Percentiles rank a stretch among this genome's conserved stretches.
Conservation (phyloP, 2,113 vertebrate genomes). For the Perca fluviatilis region DNA sequence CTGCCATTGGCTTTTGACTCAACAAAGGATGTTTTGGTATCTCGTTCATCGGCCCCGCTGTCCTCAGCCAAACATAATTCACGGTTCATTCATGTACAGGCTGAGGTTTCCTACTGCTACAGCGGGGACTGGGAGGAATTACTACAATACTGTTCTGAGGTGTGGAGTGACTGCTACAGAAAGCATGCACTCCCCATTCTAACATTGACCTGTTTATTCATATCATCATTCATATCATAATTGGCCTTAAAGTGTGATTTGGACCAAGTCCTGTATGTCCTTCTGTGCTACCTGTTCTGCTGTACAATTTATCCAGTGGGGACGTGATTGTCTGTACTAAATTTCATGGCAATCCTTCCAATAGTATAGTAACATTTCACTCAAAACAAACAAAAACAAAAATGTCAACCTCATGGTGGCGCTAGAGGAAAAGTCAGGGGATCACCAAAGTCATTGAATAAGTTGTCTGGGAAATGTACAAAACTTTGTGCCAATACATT, state of each 20-base stretch:
- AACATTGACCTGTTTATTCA: constrained; percentile 14
- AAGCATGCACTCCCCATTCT: constrained; percentile 22
- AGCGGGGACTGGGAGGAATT: constrained; percentile 26
- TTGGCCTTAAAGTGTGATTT: neutral
- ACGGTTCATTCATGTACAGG: constrained; percentile 66
- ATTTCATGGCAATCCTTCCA: neutral
- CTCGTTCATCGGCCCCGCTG: constrained; percentile 44
- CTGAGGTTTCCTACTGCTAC: constrained; percentile 65
- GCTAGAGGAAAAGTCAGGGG: too few relatives aligned
- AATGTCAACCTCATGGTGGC: too few relatives aligned
- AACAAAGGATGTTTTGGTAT: constrained; percentile 73
- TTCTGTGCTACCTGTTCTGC: neutral
- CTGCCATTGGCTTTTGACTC: constrained; percentile 51
- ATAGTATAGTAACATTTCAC: neutral
- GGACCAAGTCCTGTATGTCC: neutral
- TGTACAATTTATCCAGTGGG: neutral
- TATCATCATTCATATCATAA: neutral
- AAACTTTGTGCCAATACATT: neutral
- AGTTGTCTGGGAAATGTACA: too few relatives aligned
- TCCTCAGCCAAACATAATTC: constrained; percentile 75
- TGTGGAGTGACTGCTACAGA: constrained; percentile 47
- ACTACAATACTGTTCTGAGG: constrained; percentile 50
- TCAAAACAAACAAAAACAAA: neutral
- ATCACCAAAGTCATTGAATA: too few relatives aligned
- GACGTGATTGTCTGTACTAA: neutral